These are phyloP conservation scores for Drosophila parvula DNA, from an alignment of 1,140 invertebrate species.

Conservation along the genomic window DNA sequence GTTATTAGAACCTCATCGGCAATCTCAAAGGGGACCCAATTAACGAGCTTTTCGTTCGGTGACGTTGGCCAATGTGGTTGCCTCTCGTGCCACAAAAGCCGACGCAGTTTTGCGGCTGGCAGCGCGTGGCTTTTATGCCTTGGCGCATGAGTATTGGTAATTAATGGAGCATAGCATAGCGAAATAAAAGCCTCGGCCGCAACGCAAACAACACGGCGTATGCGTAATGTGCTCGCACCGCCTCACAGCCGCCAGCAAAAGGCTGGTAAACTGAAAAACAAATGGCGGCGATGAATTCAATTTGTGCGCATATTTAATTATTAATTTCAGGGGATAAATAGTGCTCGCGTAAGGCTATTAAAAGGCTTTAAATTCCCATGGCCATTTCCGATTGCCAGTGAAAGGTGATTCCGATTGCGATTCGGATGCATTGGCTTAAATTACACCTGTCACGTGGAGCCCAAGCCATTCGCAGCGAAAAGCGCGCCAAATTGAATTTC, in stretches of 20 bases:
- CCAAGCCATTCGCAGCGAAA: slow-evolving; percentile 19
- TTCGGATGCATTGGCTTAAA: slow-evolving; percentile 55
- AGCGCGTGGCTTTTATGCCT: slow-evolving; percentile 64
- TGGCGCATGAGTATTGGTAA: slow-evolving; percentile 69
- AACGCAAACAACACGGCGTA: slow-evolving; percentile 56
- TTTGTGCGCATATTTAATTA: slow-evolving; percentile 69
- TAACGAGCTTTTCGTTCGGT: slow-evolving; percentile 56
- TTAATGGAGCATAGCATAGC: slow-evolving; percentile 53
- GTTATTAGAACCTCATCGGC: slow-evolving; percentile 57
- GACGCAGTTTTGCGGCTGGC: slow-evolving; percentile 61
- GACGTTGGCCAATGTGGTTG: slow-evolving; percentile 56
- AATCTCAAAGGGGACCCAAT: slow-evolving; percentile 50
- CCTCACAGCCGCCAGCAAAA: not conserved
- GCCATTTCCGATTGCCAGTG: slow-evolving; percentile 50
- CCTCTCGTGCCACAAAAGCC: slow-evolving; percentile 34
- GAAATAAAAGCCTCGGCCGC: slow-evolving; percentile 49
- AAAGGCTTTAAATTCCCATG: slow-evolving; percentile 65
- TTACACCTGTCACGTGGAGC: slow-evolving; percentile 31
- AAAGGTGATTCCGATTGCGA: slow-evolving; percentile 48
- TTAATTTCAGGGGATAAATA: slow-evolving; percentile 55
- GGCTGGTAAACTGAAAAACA: slow-evolving; percentile 22
- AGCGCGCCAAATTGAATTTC: slow-evolving; percentile 60
- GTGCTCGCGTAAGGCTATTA: slow-evolving; percentile 40
- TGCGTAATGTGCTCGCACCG: slow-evolving; percentile 57
- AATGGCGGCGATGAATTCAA: slow-evolving; percentile 59